phyloP scores from a whole-genome alignment of 2,113 vertebrate genomes.

The Cricetomys ansorgei region DNA sequence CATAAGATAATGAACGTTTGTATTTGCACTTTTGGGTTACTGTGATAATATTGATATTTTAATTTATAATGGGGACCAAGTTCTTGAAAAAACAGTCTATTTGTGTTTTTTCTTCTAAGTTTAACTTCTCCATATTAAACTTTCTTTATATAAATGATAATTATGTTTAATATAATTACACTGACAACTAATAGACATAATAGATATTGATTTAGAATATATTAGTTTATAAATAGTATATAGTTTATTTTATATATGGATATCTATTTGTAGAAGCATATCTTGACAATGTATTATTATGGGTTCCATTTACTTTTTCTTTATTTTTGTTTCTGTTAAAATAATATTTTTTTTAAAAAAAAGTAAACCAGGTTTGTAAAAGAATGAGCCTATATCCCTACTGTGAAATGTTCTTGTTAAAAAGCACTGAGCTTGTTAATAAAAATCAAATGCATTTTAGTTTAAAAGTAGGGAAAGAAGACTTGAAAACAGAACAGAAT shows the following conservation, averaged over 20 bases:
- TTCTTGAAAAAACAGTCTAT: not conserved
- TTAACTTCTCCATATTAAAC: slow-evolving; percentile 16
- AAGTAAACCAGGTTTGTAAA: slow-evolving; percentile 12
- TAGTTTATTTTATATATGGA: not conserved
- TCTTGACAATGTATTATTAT: not conserved
- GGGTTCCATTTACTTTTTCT: not conserved
- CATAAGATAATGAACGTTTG: not conserved
- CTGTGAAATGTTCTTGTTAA: not conserved
- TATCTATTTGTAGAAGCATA: not conserved
- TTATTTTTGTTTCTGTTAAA: slow-evolving; percentile 1
- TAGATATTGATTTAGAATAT: not conserved
- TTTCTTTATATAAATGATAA: not conserved
- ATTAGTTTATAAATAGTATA: not conserved
- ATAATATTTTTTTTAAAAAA: slow-evolving; percentile 20
- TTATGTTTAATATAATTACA: not conserved
- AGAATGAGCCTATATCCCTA: not conserved
- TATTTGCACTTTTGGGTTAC: not conserved
- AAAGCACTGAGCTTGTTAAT: slow-evolving; percentile 12
- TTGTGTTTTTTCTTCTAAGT: slow-evolving; percentile 17
- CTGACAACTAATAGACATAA: not conserved
- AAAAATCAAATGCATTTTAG: slow-evolving; percentile 55
- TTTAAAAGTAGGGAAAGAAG: slow-evolving; percentile 13
- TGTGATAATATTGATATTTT: not conserved
- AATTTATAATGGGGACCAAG: not conserved
- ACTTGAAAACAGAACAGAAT: not conserved